A percentile compares a stretch with the other conserved stretches of the same genome.
Conservation (phyloP, 92 coral and sea anemone species). For the Paramuricea clavata region DNA sequence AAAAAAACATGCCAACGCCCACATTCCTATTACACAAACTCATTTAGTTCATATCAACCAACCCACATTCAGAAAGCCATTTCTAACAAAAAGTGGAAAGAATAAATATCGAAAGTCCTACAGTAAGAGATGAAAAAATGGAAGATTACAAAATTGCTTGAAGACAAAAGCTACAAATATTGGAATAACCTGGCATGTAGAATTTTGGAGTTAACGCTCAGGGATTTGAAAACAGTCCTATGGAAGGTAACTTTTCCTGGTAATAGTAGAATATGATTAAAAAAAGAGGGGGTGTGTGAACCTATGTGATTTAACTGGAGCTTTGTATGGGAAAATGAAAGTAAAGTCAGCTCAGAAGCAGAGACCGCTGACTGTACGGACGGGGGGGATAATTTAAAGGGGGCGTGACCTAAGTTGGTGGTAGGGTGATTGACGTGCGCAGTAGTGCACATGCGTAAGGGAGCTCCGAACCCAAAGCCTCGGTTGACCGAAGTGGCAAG, state of each 20-base stretch:
- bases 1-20: constrained; percentile 76
- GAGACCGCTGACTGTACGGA: no score
- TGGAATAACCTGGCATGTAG: background rate
- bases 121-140: background rate
- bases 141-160: background rate
- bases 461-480: no score
- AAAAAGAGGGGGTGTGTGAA: no score
- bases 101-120: background rate
- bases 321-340: no score
- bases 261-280: no score
- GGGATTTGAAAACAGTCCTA: background rate
- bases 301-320: no score
- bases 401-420: no score
- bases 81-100: background rate
- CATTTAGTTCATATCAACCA: constrained; percentile 75
- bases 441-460: no score
- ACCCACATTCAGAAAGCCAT: constrained; percentile 33
- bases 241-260: background rate
- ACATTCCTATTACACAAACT: constrained; percentile 75
- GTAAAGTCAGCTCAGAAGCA: no score
- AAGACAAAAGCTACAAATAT: background rate
- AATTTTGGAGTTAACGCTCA: background rate
- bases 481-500: no score
- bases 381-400: no score
- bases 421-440: no score